Evolutionary conservation across 2,797 vertebrate species (phyloP).

Genomic region (Helarctos malayanus): DNA sequence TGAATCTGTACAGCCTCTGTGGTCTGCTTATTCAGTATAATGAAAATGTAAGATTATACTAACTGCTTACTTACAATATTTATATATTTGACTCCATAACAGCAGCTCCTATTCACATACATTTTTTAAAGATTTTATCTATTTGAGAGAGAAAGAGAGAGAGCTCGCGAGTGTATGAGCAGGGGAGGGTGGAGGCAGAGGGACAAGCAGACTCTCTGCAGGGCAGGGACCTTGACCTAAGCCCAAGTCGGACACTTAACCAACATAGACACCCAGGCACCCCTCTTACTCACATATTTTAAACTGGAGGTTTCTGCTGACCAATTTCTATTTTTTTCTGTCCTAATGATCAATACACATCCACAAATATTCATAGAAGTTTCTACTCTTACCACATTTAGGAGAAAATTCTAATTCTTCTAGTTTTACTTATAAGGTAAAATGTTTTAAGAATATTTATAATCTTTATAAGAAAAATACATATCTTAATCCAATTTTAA

Average conservation of each 20-base stretch:
- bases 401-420: conserved; percentile 33
- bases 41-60: not conserved
- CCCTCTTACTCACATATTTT: conserved; percentile 55
- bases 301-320: not conserved
- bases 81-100: conserved; percentile 11
- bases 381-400: not conserved
- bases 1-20: not conserved
- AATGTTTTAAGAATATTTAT: conserved; percentile 49
- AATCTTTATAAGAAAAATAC: conserved; percentile 68
- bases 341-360: conserved; percentile 41
- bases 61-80: not conserved
- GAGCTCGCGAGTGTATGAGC: too few species aligned
- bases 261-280: not conserved
- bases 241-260: not conserved
- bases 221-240: not conserved
- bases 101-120: conserved; percentile 7
- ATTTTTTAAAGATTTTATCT: too few species aligned
- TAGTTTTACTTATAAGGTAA: conserved; percentile 12
- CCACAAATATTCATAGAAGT: conserved; percentile 35
- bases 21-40: conserved; percentile 19
- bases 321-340: conserved; percentile 4
- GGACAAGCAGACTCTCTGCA: not conserved
- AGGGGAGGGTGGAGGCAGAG: not conserved
- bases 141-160: too few species aligned
- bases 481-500: conserved; percentile 57